A percentile compares a stretch with the other conserved stretches of the same genome.
These are phyloP conservation scores for Tipula vernalis DNA, from an alignment of 2,888 invertebrate genomes.

Conservation along the genomic window DNA sequence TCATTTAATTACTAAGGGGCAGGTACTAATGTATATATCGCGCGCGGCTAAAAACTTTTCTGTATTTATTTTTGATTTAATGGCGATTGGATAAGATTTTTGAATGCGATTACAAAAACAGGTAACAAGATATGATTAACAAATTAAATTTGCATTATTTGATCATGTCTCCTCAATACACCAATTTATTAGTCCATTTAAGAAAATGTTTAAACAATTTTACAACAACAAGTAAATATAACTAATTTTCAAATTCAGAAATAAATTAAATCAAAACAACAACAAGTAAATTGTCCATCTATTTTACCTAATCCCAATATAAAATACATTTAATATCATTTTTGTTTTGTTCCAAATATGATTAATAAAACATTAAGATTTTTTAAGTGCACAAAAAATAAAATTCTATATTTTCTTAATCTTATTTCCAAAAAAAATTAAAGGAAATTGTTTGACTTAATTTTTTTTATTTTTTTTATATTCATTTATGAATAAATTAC, in stretches of 20 bases:
- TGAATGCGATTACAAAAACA: neutral
- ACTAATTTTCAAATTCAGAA: neutral
- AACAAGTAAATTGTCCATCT: neutral
- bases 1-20: neutral
- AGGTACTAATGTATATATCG: neutral
- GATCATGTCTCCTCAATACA: neutral
- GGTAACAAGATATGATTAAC: neutral
- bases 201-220: neutral
- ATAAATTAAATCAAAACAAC: neutral
- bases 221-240: neutral
- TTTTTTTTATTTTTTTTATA: neutral
- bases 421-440: neutral
- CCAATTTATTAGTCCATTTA: neutral
- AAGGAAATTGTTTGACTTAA: neutral
- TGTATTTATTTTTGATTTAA: neutral
- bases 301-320: neutral
- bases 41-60: neutral
- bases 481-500: neutral
- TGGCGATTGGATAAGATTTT: neutral
- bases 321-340: neutral
- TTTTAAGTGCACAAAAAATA: neutral
- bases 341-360: neutral
- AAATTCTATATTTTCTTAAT: neutral
- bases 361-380: neutral
- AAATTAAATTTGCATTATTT: neutral